Conservation (phyloP, 2,113 vertebrate species). For the Herpailurus yagouaroundi region DNA sequence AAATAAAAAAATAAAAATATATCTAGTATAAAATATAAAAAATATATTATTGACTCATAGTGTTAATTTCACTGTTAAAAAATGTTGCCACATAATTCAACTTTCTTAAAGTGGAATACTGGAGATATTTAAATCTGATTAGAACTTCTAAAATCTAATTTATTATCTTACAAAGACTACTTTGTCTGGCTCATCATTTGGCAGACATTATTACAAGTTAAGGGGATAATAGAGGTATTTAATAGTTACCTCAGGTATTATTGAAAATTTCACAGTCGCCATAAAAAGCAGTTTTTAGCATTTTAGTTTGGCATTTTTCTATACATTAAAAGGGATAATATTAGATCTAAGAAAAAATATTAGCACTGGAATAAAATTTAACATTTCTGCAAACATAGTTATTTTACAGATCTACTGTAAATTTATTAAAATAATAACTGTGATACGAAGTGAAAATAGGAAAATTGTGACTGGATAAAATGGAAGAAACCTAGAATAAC, state of each 20-base stretch:
- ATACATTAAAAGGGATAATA: background rate
- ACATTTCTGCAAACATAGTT: background rate
- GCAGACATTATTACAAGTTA: constrained; percentile 63
- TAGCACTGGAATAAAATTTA: constrained; percentile 51
- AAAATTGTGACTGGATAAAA: constrained; percentile 37
- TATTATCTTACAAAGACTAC: constrained; percentile 49
- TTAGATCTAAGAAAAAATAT: constrained; percentile 33
- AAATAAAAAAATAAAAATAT: background rate
- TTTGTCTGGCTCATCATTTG: constrained; percentile 28
- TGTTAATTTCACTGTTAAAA: constrained; percentile 46
- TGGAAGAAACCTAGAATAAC: background rate
- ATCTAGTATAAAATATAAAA: constrained; percentile 49
- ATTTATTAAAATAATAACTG: constrained; percentile 44
- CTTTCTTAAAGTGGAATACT: constrained; percentile 22
- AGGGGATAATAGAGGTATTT: constrained; percentile 39
- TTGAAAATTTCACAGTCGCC: constrained; percentile 60
- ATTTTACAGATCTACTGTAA: constrained; percentile 43
- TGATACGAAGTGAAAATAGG: background rate
- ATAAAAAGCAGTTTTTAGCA: constrained; percentile 45
- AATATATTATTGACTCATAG: constrained; percentile 6
- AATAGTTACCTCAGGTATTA: constrained; percentile 31
- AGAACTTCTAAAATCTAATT: constrained; percentile 40
- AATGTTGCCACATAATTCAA: background rate
- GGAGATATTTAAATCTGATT: constrained; percentile 36
- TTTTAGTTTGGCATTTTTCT: constrained; percentile 40